Conservation (phyloP, 2,797 vertebrate genomes). For the Sebastiscus tertius region DNA sequence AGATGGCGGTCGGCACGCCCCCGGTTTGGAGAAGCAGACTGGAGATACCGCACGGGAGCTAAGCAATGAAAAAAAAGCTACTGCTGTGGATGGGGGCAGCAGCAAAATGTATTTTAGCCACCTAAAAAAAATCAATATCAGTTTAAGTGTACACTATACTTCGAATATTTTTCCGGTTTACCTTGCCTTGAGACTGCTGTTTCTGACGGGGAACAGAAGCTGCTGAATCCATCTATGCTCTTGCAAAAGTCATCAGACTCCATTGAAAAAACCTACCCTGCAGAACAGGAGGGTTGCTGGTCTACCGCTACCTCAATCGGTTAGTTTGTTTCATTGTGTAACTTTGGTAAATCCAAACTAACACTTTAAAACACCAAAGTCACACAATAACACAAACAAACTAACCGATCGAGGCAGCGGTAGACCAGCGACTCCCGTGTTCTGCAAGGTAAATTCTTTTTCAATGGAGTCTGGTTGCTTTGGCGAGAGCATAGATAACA, state of each 20-base stretch:
- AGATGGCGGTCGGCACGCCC: background rate
- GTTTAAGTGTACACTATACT: background rate
- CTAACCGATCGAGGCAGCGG: rapidly evolving
- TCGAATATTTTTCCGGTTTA: background rate
- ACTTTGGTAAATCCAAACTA: background rate
- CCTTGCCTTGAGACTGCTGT: background rate
- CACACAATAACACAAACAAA: background rate
- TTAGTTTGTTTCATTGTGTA: background rate
- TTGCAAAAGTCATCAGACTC: background rate
- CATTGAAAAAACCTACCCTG: no score
- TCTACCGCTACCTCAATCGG: rapidly evolving
- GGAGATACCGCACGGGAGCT: background rate
- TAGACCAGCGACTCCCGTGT: no score
- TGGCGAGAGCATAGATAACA: no score
- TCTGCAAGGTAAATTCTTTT: no score
- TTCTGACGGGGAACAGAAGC: background rate
- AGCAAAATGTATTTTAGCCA: background rate
- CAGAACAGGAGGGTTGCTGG: no score
- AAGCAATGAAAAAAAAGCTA: rapidly evolving
- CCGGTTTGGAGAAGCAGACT: background rate
- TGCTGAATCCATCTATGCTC: background rate
- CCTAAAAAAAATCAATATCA: background rate
- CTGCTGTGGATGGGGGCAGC: rapidly evolving
- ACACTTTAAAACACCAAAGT: background rate
- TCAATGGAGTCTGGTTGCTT: no score